Conservation (phyloP, 1,140 invertebrate species). For the Fopius arisanus region DNA sequence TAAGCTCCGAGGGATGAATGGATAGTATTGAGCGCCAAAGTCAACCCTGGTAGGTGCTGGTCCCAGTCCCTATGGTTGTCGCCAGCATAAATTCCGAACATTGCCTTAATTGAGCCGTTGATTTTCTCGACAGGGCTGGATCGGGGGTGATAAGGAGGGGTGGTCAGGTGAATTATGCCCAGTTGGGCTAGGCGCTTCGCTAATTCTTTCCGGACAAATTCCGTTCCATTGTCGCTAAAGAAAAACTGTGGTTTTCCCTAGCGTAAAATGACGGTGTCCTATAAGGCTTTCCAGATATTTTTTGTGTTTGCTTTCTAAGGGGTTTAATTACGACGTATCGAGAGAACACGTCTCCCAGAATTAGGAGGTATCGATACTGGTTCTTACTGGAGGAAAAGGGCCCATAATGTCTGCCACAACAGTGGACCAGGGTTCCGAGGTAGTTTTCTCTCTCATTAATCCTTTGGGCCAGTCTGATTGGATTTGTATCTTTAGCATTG, state of each 20-base stretch:
- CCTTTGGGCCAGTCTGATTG: slow-evolving; percentile 41
- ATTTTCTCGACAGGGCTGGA: neutral
- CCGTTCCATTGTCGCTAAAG: slow-evolving; percentile 57
- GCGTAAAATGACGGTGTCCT: slow-evolving; percentile 41
- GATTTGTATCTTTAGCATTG: slow-evolving; percentile 45
- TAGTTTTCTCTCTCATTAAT: slow-evolving; percentile 44
- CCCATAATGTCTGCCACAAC: slow-evolving; percentile 57
- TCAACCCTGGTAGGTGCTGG: neutral
- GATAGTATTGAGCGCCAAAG: too few species aligned
- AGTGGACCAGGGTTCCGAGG: slow-evolving; percentile 47
- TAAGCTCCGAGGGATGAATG: too few species aligned
- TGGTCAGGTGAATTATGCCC: neutral
- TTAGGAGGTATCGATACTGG: slow-evolving; percentile 51
- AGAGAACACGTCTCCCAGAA: slow-evolving; percentile 52
- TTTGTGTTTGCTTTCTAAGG: slow-evolving; percentile 41
- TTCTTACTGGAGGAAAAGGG: slow-evolving; percentile 51
- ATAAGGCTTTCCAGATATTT: slow-evolving; percentile 35
- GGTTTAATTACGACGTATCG: slow-evolving; percentile 45
- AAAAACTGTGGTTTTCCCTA: slow-evolving; percentile 48
- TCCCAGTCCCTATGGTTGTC: neutral
- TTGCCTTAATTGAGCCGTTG: neutral
- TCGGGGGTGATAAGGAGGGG: neutral
- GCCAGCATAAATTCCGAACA: neutral
- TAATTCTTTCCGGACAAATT: slow-evolving; percentile 46
- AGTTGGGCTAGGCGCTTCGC: neutral